phyloP scores from a whole-genome alignment of 1,140 invertebrate species.

The Temnothorax curvispinosus region DNA sequence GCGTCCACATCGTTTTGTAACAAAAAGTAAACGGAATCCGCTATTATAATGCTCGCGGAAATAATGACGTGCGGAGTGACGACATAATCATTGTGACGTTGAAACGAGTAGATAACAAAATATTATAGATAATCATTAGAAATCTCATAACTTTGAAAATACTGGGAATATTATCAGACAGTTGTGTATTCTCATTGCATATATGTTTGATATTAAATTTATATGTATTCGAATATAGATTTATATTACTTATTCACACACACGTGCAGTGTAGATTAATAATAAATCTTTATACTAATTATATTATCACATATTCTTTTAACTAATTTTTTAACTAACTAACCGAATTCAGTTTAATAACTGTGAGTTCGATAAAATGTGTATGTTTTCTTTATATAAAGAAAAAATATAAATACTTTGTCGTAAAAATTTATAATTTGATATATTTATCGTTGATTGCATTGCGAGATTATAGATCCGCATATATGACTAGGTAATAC shows the following conservation, averaged over 20 bases:
- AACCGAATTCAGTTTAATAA: not conserved
- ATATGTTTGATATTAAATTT: not conserved
- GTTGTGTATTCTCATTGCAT: not conserved
- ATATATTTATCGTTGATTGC: constrained; percentile 25
- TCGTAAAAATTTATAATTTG: constrained; percentile 11
- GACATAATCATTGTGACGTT: constrained; percentile 41
- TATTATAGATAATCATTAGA: not conserved
- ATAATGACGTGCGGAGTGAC: constrained; percentile 40
- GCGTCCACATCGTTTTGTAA: constrained; percentile 29
- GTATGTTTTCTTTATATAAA: not conserved
- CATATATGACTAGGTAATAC: not conserved
- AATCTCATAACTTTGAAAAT: not conserved
- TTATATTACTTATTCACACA: not conserved
- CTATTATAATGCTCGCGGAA: constrained; percentile 30
- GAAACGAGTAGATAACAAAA: constrained; percentile 28
- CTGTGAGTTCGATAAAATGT: not conserved
- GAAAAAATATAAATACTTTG: not conserved
- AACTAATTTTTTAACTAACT: not conserved
- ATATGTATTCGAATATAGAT: not conserved
- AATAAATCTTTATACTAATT: not conserved
- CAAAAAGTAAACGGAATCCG: constrained; percentile 55
- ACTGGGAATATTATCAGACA: not conserved
- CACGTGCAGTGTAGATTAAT: not conserved
- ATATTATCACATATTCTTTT: not conserved
- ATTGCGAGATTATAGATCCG: not conserved